A percentile compares a stretch with the other conserved stretches of the same genome.
phyloP scores from a whole-genome alignment of 2,888 invertebrate genomes.

The Caenorhabditis macrosperma region DNA sequence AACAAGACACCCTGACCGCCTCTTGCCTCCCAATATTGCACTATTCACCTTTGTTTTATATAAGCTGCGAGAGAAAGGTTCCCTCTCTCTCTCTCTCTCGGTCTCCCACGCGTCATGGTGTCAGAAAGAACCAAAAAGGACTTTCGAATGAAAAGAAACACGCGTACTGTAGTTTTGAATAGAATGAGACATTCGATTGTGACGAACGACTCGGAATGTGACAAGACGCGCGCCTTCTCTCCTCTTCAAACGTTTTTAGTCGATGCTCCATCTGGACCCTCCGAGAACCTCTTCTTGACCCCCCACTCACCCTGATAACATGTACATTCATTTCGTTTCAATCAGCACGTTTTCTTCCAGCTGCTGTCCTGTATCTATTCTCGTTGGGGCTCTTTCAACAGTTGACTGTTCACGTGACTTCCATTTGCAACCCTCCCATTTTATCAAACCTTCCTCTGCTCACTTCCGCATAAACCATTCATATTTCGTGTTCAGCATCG shows the following conservation, averaged over 20 bases:
- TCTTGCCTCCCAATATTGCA: constrained; percentile 9
- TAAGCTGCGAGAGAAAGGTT: constrained; percentile 5
- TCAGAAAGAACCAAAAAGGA: not conserved
- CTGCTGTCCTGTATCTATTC: too few relatives aligned
- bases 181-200: not conserved
- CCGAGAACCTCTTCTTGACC: too few relatives aligned
- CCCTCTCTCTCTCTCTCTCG: not conserved
- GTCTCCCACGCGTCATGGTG: not conserved
- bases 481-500: not conserved
- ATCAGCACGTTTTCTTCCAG: too few relatives aligned
- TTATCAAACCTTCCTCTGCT: not conserved
- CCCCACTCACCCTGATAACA: too few relatives aligned
- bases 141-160: not conserved
- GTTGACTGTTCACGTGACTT: too few relatives aligned
- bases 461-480: not conserved
- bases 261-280: too few relatives aligned
- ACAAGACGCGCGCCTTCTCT: not conserved
- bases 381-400: too few relatives aligned
- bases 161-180: not conserved
- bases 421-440: not conserved
- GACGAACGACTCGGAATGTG: not conserved
- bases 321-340: too few relatives aligned
- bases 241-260: too few relatives aligned
- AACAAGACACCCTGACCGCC: constrained; percentile 22
- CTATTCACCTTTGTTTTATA: constrained; percentile 29